phyloP scores from a whole-genome alignment of 2,797 vertebrate genomes.

The Cyprinella venusta region DNA sequence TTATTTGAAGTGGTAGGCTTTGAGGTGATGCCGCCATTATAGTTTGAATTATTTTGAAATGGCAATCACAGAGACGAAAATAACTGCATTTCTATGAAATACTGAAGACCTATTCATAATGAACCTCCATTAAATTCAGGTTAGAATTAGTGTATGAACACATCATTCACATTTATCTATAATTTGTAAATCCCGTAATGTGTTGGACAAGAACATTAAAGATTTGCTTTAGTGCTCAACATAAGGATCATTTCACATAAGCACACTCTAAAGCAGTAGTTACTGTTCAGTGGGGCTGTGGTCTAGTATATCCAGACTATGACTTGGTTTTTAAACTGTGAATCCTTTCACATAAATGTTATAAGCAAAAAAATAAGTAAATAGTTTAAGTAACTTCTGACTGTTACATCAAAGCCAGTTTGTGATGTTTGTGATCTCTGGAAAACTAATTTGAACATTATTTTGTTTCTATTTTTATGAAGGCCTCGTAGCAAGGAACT shows the following conservation, averaged over 20 bases:
- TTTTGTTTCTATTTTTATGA: not conserved
- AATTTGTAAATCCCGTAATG: not conserved
- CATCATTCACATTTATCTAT: constrained; percentile 6
- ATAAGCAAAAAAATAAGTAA: not conserved
- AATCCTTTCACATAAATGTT: not conserved
- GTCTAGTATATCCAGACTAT: not conserved
- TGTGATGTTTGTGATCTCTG: not conserved
- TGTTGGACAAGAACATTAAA: constrained; percentile 13
- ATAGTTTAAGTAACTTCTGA: not conserved
- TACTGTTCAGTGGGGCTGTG: not conserved
- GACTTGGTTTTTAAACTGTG: not conserved
- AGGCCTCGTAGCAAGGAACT: not conserved
- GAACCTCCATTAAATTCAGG: not conserved
- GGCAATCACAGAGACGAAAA: constrained; percentile 48
- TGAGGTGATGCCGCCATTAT: constrained; percentile 43
- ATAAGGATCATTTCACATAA: constrained; percentile 2
- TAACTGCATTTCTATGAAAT: constrained; percentile 17
- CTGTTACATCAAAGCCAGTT: not conserved
- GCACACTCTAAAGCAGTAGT: not conserved
- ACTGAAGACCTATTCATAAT: not conserved
- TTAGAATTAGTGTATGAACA: not conserved
- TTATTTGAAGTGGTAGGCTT: constrained; percentile 56
- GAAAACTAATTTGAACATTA: not conserved
- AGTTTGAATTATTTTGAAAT: constrained; percentile 55
- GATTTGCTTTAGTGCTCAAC: constrained; percentile 12